These are phyloP conservation scores for Pseudotriccus pelzelni DNA, from an alignment of 2,797 vertebrate species.

Conservation along the genomic window DNA sequence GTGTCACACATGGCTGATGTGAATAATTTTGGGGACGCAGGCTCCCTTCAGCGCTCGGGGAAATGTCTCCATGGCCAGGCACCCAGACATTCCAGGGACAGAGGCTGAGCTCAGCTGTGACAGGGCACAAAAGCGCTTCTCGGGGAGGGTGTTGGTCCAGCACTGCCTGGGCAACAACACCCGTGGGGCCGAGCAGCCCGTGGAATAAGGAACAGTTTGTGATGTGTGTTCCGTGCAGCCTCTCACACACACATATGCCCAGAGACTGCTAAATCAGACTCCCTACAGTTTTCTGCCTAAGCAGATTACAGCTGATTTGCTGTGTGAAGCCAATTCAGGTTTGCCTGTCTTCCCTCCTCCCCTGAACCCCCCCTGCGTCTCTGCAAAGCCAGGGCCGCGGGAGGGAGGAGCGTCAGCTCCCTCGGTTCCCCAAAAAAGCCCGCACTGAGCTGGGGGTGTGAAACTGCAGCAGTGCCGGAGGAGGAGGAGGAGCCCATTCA, in stretches of 20 bases:
- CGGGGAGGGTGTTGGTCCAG: neutral
- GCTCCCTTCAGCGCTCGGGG: neutral
- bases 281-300: neutral
- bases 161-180: neutral
- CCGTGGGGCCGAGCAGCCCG: neutral
- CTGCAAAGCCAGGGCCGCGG: neutral
- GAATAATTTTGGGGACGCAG: neutral
- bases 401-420: neutral
- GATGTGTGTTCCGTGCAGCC: neutral
- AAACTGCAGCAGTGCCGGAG: neutral
- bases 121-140: neutral
- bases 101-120: neutral
- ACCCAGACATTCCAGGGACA: neutral
- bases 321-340: neutral
- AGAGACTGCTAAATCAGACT: neutral
- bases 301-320: no score
- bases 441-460: neutral
- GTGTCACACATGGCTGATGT: neutral
- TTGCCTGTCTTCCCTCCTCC: neutral
- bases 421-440: neutral
- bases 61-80: neutral
- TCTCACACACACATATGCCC: accelerated
- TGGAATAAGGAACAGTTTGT: neutral
- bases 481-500: neutral
- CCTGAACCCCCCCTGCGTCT: neutral